These are phyloP conservation scores for Pseudomugil tenellus DNA, from an alignment of 2,797 vertebrate genomes.

Conservation along the genomic window DNA sequence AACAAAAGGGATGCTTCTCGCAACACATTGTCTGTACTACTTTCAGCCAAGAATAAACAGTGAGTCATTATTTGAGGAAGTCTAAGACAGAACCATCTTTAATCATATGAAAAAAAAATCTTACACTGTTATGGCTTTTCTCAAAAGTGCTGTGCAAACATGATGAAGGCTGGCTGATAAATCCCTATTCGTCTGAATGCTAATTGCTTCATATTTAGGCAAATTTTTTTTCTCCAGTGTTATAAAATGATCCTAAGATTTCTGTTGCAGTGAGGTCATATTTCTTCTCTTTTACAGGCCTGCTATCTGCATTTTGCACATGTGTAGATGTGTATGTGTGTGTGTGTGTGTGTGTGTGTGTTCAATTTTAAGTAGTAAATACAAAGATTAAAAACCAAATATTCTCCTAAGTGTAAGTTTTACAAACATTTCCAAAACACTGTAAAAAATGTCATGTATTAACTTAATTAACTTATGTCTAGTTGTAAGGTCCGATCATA, in stretches of 20 bases:
- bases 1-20: not conserved
- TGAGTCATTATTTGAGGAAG: conserved; percentile 36
- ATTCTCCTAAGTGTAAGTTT: not conserved
- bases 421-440: not conserved
- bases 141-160: no score
- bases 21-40: conserved; percentile 33
- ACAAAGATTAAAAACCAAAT: not conserved
- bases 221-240: conserved; percentile 32
- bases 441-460: no score
- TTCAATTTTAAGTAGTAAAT: not conserved
- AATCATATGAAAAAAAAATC: no score
- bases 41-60: conserved; percentile 20
- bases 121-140: no score
- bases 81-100: not conserved
- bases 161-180: no score
- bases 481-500: no score
- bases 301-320: not conserved
- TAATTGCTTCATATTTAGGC: not conserved
- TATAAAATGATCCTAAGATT: conserved; percentile 41
- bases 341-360: no score
- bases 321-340: no score
- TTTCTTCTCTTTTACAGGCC: conserved; percentile 20
- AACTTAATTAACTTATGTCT: no score
- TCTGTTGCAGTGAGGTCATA: conserved; percentile 38
- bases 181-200: no score